A percentile compares a stretch with the other conserved stretches of the same genome.
These are phyloP conservation scores for Malurus cyaneus DNA, from an alignment of 2,113 vertebrate genomes.

Conservation along the genomic window DNA sequence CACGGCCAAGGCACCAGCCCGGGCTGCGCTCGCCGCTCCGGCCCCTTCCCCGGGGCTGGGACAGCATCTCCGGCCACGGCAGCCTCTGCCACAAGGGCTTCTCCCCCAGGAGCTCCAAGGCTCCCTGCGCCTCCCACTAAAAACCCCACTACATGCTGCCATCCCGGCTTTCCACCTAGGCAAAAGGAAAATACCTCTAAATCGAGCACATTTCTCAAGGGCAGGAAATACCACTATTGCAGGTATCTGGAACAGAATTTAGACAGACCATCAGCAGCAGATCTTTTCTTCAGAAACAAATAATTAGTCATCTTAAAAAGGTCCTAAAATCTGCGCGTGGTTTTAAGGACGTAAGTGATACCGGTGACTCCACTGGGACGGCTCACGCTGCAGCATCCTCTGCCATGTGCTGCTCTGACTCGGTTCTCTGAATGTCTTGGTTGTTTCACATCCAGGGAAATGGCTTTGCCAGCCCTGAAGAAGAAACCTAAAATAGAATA, in stretches of 20 bases:
- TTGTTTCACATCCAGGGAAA: background rate
- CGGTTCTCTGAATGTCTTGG: background rate
- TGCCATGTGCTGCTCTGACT: background rate
- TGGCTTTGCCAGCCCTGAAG: background rate
- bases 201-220: background rate
- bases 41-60: background rate
- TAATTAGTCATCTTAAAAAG: background rate
- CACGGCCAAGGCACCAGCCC: constrained; percentile 25
- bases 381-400: background rate
- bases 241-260: background rate
- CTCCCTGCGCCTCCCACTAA: accelerated
- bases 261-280: background rate
- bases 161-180: background rate
- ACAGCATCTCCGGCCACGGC: background rate
- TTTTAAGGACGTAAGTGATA: background rate
- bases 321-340: background rate
- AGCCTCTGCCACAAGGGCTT: too few relatives aligned
- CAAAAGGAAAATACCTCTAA: background rate
- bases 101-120: accelerated
- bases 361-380: background rate
- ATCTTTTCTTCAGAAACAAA: background rate
- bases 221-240: background rate
- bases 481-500: constrained; percentile 8
- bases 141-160: background rate
- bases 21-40: too few relatives aligned